Percentiles rank a stretch among this genome's conserved stretches.
phyloP scores from a whole-genome alignment of 2,797 vertebrate species.

The Agapornis canus region DNA sequence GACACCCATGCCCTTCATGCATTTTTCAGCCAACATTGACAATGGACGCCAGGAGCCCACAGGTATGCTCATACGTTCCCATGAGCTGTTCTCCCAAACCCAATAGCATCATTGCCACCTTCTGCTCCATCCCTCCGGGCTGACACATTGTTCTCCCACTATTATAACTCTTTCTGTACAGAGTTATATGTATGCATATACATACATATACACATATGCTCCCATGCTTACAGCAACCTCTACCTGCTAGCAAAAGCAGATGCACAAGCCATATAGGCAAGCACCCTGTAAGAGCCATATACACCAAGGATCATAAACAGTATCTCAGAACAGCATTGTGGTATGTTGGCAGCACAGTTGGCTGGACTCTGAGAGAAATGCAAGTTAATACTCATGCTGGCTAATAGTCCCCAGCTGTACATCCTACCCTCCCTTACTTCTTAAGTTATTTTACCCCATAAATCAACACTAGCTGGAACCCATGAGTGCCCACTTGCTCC shows the following conservation, averaged over 20 bases:
- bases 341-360: neutral
- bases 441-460: neutral
- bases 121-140: neutral
- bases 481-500: neutral
- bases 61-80: neutral
- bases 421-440: neutral
- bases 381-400: neutral
- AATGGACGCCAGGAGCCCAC: neutral
- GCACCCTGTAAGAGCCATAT: neutral
- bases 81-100: neutral
- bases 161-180: neutral
- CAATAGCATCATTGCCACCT: fast-evolving
- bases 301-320: neutral
- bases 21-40: fast-evolving
- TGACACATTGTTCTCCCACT: fast-evolving
- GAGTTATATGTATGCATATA: neutral
- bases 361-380: fast-evolving
- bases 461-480: neutral
- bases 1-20: fast-evolving
- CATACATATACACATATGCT: neutral
- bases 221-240: neutral
- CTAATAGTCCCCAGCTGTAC: neutral
- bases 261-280: neutral
- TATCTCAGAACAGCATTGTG: neutral
- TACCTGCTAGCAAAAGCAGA: neutral